Base-by-base conservation (phyloP, 2,888 invertebrate species). In the Artemia sp. region DNA sequence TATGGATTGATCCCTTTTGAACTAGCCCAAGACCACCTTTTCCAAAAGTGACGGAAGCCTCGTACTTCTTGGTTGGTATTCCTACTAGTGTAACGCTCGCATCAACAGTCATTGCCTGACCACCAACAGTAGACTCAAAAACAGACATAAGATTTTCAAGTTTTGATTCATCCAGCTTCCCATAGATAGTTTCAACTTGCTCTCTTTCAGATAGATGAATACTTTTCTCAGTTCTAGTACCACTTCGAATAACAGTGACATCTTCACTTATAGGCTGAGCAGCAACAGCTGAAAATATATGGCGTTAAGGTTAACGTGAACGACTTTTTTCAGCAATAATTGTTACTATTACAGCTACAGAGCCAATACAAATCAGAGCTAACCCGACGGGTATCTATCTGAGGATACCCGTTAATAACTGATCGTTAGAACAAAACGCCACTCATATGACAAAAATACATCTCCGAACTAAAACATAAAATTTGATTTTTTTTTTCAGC, bases 61-160 rank as follows among this genome's bases (percentile, higher is more conserved):
- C 64, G 24, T 58, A 58, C 24, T 58, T 58, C 14, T 24, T n/a
- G 64, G 24, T 58, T 10, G 64, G 24, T n/a, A 24, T 19, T 8
- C 64, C 64, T 19, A 58, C 10, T 24, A 58, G 64, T 9, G n/a
- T 24, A 11, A 58, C 11, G 64, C 64, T 58, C 9, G 64, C 64
- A 24, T 58, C 64, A 24, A 24, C 64, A 58, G 64, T 58, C 14
- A 58, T 24, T 8, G 64, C 64, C 10, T 58, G 64, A 9, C 64
- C 64, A 58, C 64, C 64, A 10, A 58, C 24, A 24, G 64, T 58
- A 8, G 64, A 58, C 64, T 58, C 64, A 24, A 58, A 58, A 24
- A 58, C 64, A 24, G 64, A 58, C 64, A 58, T 58, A 24, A 58
- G 64, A 58, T 58, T 58, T 58, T 58, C 64, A 24, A 24, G 24